A percentile compares a stretch with the other conserved stretches of the same genome.
These are phyloP conservation scores for Labia minor DNA, from an alignment of 2,888 invertebrate genomes.

Conservation along the genomic window DNA sequence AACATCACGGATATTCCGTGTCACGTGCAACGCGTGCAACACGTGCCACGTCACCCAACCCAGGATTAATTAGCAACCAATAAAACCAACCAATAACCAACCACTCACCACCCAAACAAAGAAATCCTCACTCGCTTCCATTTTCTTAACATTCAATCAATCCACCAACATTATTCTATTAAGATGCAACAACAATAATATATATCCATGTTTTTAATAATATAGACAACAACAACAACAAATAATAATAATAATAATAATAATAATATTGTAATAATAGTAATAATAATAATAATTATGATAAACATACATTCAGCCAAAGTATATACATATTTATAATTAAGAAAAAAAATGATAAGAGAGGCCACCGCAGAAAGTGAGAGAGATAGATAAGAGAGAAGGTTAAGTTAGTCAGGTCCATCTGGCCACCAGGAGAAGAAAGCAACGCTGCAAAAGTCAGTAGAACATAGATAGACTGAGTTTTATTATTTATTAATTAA, in stretches of 20 bases:
- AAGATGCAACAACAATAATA: background rate
- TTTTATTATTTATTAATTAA: too few relatives aligned
- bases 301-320: too few relatives aligned
- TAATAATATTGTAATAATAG: too few relatives aligned
- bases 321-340: too few relatives aligned
- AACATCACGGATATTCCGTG: constrained; percentile 26
- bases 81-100: background rate
- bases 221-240: background rate
- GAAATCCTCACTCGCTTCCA: too few relatives aligned
- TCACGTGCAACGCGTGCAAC: constrained; percentile 14
- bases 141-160: too few relatives aligned
- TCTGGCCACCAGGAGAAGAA: too few relatives aligned
- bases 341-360: too few relatives aligned
- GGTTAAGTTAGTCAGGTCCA: background rate
- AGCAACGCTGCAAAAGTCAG: background rate
- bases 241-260: background rate
- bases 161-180: too few relatives aligned
- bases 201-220: background rate
- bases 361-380: background rate
- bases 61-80: background rate
- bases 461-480: background rate
- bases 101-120: constrained; percentile 1
- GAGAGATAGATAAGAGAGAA: background rate
- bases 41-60: background rate
- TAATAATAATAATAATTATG: too few relatives aligned